A percentile compares a stretch with the other conserved stretches of the same genome.
Evolutionary conservation across 2,888 invertebrate genomes (phyloP).

Genomic region (Clepsis dumicolana): DNA sequence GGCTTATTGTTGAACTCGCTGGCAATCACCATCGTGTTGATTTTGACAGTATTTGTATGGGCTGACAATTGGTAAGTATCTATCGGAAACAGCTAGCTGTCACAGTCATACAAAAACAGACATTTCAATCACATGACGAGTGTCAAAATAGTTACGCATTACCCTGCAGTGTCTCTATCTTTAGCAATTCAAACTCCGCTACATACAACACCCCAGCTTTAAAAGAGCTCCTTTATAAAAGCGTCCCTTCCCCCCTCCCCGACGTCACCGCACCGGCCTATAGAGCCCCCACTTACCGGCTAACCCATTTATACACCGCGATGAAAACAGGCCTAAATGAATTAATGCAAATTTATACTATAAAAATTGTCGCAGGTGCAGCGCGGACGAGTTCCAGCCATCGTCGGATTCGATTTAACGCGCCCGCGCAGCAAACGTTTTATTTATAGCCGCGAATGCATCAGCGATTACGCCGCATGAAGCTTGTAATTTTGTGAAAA

Average conservation of each 20-base stretch:
- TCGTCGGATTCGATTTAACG: slow-evolving; percentile 83
- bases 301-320: slow-evolving; percentile 83
- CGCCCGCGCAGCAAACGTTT: slow-evolving; percentile 79
- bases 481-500: slow-evolving; percentile 56
- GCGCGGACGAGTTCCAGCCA: slow-evolving; percentile 79
- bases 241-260: slow-evolving; percentile 40
- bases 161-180: too few relatives aligned
- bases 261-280: slow-evolving; percentile 56
- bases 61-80: too few relatives aligned
- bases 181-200: slow-evolving; percentile 13
- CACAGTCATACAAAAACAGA: too few relatives aligned
- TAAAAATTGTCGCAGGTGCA: slow-evolving; percentile 87
- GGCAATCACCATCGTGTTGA: too few relatives aligned
- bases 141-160: too few relatives aligned
- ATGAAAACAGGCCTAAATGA: slow-evolving; percentile 85
- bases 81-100: too few relatives aligned
- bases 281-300: slow-evolving; percentile 82
- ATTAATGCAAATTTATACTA: slow-evolving; percentile 86
- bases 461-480: slow-evolving; percentile 64
- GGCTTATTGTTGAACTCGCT: too few relatives aligned
- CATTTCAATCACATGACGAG: too few relatives aligned
- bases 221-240: background rate
- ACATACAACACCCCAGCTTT: background rate
- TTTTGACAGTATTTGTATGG: too few relatives aligned
- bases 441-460: slow-evolving; percentile 76